These are phyloP conservation scores for Elegia similella DNA, from an alignment of 2,888 invertebrate species.

Conservation along the genomic window DNA sequence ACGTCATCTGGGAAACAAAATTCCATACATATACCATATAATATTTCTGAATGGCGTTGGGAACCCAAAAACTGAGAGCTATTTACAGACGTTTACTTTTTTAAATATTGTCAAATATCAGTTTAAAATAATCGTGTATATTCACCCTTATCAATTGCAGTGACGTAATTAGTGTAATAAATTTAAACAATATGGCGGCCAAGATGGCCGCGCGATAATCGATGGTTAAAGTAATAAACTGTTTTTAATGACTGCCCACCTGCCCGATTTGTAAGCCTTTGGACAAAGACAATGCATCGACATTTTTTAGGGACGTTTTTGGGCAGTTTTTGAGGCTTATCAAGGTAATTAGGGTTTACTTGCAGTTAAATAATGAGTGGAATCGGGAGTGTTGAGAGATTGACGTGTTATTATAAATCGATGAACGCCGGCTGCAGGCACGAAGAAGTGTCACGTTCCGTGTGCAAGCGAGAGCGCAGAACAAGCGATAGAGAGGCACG, in stretches of 20 bases:
- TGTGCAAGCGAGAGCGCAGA: no score
- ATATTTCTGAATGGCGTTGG: no score
- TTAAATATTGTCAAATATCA: not conserved
- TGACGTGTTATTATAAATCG: no score
- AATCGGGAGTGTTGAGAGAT: no score
- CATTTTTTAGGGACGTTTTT: not conserved
- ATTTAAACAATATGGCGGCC: slow-evolving; percentile 65
- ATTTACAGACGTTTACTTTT: no score
- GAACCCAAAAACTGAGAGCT: no score
- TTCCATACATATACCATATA: no score
- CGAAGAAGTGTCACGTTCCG: no score
- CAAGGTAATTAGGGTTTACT: slow-evolving; percentile 68
- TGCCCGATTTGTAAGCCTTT: slow-evolving; percentile 39
- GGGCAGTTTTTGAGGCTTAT: slow-evolving; percentile 39
- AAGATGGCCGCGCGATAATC: slow-evolving; percentile 60
- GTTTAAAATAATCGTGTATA: slow-evolving; percentile 11
- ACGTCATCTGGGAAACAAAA: no score
- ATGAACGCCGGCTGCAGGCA: no score
- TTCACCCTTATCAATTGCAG: slow-evolving; percentile 46
- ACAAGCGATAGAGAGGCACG: no score
- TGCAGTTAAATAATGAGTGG: slow-evolving; percentile 46
- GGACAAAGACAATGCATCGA: slow-evolving; percentile 25
- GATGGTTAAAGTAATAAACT: slow-evolving; percentile 54
- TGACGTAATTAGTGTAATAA: slow-evolving; percentile 67
- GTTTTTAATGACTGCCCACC: slow-evolving; percentile 65